Evolutionary conservation across 1,140 invertebrate species (phyloP).

Genomic region (Atta cephalotes): DNA sequence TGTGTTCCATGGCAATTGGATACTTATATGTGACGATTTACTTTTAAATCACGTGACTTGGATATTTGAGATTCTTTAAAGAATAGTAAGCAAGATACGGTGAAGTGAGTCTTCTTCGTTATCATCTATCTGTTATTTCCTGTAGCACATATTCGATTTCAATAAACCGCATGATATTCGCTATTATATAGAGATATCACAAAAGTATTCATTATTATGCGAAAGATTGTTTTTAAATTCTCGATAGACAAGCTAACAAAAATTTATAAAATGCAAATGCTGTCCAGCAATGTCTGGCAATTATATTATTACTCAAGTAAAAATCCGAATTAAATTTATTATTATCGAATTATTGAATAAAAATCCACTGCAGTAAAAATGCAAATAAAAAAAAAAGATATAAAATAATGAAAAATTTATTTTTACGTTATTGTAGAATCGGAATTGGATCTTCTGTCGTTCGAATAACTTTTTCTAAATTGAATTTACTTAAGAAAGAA

Average conservation of each 20-base stretch:
- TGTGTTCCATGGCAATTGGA: conserved; percentile 54
- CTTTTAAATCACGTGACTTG: neutral
- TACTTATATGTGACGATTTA: neutral
- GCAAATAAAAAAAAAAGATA: neutral
- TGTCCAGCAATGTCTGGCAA: neutral
- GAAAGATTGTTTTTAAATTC: neutral
- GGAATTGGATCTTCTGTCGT: neutral
- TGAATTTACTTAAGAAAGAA: neutral
- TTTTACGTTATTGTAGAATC: neutral
- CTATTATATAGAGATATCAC: neutral
- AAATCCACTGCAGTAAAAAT: neutral
- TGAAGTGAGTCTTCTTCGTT: neutral
- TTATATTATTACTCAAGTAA: neutral
- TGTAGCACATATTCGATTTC: neutral
- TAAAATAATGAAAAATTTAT: neutral
- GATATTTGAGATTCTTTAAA: neutral
- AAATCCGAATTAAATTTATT: neutral
- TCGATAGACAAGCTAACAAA: neutral
- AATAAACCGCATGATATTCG: neutral
- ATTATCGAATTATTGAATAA: neutral
- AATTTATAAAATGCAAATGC: conserved; percentile 13
- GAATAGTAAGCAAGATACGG: neutral
- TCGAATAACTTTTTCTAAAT: neutral
- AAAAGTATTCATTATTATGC: neutral
- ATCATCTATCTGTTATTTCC: neutral